Percentiles rank a stretch among this genome's conserved stretches.
These are phyloP conservation scores for Lophius piscatorius DNA, from an alignment of 2,113 vertebrate genomes.

Conservation along the genomic window DNA sequence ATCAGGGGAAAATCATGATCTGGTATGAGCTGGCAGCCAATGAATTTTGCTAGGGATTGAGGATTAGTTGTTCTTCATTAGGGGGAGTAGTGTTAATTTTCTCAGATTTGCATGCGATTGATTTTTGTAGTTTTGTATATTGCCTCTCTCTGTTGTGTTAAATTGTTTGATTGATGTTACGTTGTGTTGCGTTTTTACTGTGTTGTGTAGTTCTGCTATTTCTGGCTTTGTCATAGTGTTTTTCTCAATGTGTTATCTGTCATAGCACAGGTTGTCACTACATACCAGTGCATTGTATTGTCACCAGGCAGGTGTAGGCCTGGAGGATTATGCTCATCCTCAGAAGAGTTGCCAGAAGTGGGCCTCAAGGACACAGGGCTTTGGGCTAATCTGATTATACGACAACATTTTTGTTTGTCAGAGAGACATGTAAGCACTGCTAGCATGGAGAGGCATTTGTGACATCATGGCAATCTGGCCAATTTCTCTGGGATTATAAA, in stretches of 20 bases:
- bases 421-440: slow-evolving; percentile 38
- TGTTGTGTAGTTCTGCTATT: neutral
- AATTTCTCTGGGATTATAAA: too few relatives aligned
- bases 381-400: slow-evolving; percentile 70
- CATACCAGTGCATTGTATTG: slow-evolving; percentile 39
- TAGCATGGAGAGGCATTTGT: slow-evolving; percentile 48
- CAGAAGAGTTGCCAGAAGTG: slow-evolving; percentile 54
- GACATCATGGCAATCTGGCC: slow-evolving; percentile 62
- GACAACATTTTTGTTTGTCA: slow-evolving; percentile 54
- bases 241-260: slow-evolving; percentile 4
- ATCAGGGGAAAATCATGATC: too few relatives aligned
- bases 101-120: too few relatives aligned
- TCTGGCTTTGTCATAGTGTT: neutral
- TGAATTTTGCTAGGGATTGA: too few relatives aligned
- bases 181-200: too few relatives aligned
- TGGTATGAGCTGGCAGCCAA: too few relatives aligned
- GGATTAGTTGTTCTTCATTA: too few relatives aligned
- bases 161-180: too few relatives aligned
- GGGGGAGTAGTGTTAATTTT: too few relatives aligned
- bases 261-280: slow-evolving; percentile 1
- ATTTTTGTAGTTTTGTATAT: too few relatives aligned
- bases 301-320: slow-evolving; percentile 58
- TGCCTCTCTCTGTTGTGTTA: too few relatives aligned
- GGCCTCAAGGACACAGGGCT: slow-evolving; percentile 56
- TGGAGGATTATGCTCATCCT: slow-evolving; percentile 64